phyloP scores from a whole-genome alignment of 2,797 vertebrate genomes.

The Catostomus latipinnis region DNA sequence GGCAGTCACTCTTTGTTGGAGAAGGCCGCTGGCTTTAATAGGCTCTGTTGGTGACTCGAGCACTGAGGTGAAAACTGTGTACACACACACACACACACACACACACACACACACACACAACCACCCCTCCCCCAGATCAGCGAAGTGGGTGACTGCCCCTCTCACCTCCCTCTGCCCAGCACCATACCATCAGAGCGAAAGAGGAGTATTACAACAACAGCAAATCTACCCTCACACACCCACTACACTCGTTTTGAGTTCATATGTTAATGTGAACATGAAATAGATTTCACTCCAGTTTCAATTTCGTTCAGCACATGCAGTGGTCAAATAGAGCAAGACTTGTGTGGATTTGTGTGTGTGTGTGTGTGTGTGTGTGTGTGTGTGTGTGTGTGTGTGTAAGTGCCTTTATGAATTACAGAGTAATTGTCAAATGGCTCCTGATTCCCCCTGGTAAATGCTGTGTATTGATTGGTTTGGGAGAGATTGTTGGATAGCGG shows the following conservation, averaged over 20 bases:
- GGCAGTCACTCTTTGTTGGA: slow-evolving; percentile 67
- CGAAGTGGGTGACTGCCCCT: slow-evolving; percentile 59
- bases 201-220: slow-evolving; percentile 18
- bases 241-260: background rate
- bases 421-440: slow-evolving; percentile 27
- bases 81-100: slow-evolving; percentile 46
- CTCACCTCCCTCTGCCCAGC: slow-evolving; percentile 51
- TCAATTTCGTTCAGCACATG: background rate
- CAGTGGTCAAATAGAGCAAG: slow-evolving; percentile 2
- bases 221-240: background rate
- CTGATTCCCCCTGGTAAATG: slow-evolving; percentile 23
- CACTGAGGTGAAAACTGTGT: slow-evolving; percentile 62
- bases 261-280: background rate
- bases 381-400: slow-evolving; percentile 1
- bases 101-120: slow-evolving; percentile 39
- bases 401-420: background rate
- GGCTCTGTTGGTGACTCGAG: slow-evolving; percentile 67
- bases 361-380: background rate
- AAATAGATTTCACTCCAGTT: slow-evolving; percentile 14
- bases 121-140: slow-evolving; percentile 59
- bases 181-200: slow-evolving; percentile 19
- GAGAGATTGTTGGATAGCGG: slow-evolving; percentile 22
- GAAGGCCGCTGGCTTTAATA: slow-evolving; percentile 67
- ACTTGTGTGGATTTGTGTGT: background rate
- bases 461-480: slow-evolving; percentile 33